A percentile compares a stretch with the other conserved stretches of the same genome.
phyloP scores from a whole-genome alignment of 2,113 vertebrate genomes.

The Nyctereutes procyonoides region DNA sequence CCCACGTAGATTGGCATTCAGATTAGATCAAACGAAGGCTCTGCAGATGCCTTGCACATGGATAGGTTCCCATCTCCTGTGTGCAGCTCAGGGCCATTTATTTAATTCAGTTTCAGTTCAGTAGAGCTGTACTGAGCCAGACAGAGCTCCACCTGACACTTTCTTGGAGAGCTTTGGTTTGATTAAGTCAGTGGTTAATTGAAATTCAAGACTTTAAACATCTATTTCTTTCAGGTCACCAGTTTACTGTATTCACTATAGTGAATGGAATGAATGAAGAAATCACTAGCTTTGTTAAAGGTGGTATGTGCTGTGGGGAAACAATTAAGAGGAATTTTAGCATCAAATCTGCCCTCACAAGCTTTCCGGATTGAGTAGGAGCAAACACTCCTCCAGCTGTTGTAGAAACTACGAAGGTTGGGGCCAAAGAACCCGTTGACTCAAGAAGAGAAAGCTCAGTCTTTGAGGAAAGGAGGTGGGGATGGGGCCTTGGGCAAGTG shows the following conservation, averaged over 20 bases:
- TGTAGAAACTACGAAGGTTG: background rate
- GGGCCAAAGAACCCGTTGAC: background rate
- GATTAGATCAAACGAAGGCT: background rate
- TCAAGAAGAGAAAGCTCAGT: background rate
- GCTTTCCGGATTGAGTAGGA: background rate
- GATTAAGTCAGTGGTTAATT: background rate
- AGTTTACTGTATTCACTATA: background rate
- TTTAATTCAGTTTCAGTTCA: background rate
- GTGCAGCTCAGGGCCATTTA: background rate
- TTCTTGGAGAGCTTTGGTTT: background rate
- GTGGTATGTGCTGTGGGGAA: background rate
- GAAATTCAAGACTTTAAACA: background rate
- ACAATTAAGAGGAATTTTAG: background rate
- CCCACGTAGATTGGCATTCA: background rate
- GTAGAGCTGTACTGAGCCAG: background rate
- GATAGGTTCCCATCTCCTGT: background rate
- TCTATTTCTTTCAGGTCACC: background rate
- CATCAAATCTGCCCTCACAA: background rate
- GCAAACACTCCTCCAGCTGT: background rate
- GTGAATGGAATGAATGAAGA: background rate
- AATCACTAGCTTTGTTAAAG: background rate
- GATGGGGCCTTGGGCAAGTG: background rate
- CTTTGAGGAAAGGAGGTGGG: background rate
- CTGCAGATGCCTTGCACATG: accelerated
- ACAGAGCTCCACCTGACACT: background rate